phyloP scores from a whole-genome alignment of 2,888 invertebrate species.

The Dasysyrphus tricinctus region DNA sequence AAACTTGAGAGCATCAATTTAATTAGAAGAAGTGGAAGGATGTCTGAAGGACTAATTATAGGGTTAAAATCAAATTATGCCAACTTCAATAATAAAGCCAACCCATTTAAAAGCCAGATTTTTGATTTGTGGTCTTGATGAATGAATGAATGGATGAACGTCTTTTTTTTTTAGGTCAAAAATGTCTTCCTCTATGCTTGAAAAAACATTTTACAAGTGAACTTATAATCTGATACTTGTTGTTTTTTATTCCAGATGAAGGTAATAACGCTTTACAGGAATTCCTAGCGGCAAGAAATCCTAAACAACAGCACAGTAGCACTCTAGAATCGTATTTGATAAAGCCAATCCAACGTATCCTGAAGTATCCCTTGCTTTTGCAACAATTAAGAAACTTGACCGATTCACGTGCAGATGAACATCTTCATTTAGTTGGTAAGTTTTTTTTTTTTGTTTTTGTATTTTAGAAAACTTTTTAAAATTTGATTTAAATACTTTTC shows the following conservation, averaged over 20 bases:
- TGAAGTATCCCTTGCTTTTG: conserved; percentile 97
- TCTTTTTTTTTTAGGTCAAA: no score
- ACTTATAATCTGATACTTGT: not conserved
- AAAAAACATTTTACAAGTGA: not conserved
- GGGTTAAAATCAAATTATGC: conserved; percentile 28
- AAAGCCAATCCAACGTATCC: conserved; percentile 98
- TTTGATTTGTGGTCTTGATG: not conserved
- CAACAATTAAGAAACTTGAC: conserved; percentile 97
- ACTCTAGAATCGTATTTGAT: conserved; percentile 99
- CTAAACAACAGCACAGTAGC: conserved; percentile 97
- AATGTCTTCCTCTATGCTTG: not conserved
- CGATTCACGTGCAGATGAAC: conserved; percentile 96
- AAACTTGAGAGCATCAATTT: conserved; percentile 34
- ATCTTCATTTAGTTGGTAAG: conserved; percentile 95
- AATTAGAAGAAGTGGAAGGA: conserved; percentile 28
- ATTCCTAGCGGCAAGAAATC: conserved; percentile 96
- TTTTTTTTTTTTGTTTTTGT: conserved; percentile 40
- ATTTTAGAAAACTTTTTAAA: not conserved
- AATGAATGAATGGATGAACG: conserved; percentile 7
- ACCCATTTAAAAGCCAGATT: not conserved
- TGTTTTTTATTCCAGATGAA: conserved; percentile 87
- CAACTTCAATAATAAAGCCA: not conserved
- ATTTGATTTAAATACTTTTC: not conserved
- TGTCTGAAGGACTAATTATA: conserved; percentile 49
- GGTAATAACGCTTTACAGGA: conserved; percentile 98